phyloP scores from a whole-genome alignment of 1,140 invertebrate species.

The Ostrea edulis region DNA sequence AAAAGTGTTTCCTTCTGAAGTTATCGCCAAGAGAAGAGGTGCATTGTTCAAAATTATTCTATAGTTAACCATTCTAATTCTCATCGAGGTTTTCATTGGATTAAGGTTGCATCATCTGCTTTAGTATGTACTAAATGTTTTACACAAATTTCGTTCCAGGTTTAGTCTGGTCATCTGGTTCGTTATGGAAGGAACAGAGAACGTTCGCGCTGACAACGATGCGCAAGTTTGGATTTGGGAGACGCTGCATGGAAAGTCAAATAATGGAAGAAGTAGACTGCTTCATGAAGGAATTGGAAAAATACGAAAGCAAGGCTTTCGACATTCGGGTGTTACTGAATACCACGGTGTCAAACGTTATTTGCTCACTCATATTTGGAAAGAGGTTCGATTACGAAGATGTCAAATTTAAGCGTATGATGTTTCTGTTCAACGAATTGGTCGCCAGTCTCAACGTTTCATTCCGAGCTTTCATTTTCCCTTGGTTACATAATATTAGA shows the following conservation, averaged over 20 bases:
- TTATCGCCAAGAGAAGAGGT: no score
- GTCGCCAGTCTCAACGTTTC: constrained; percentile 4
- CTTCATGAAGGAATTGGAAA: constrained; percentile 42
- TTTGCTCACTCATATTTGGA: constrained; percentile 94
- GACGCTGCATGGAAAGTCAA: constrained; percentile 84
- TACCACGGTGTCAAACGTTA: constrained; percentile 92
- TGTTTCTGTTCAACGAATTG: neutral
- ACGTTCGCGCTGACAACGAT: constrained; percentile 84
- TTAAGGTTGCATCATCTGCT: no score
- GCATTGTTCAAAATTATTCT: no score
- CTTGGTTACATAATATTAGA: neutral
- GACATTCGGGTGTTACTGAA: neutral
- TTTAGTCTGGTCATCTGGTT: no score
- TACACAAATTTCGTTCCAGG: no score
- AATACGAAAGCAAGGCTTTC: neutral
- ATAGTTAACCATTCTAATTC: no score
- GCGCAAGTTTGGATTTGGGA: constrained; percentile 88
- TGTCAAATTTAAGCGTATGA: constrained; percentile 42
- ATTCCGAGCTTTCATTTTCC: neutral
- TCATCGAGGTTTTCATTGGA: no score
- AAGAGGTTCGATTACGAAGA: constrained; percentile 86
- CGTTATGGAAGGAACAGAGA: no score
- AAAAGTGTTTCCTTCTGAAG: no score
- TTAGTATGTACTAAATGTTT: no score
- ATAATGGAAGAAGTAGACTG: constrained; percentile 82